Conservation (phyloP, 2,888 invertebrate genomes). For the Taenaris catops region DNA sequence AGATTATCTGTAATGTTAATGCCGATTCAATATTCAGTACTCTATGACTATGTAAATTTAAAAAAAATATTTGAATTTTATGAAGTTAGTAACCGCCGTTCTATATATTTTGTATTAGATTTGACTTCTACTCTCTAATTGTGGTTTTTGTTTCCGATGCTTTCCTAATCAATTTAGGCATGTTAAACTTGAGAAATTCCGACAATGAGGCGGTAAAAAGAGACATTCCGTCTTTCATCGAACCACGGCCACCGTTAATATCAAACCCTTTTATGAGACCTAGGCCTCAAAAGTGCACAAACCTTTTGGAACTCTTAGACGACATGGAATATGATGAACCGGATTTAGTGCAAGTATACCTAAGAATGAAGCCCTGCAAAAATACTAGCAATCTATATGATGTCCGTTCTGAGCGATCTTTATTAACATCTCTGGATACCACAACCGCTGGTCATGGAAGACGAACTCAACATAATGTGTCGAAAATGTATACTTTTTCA, state of each 20-base stretch:
- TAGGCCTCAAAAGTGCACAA: conserved; percentile 59
- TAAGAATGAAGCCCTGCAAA: conserved; percentile 71
- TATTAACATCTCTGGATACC: conserved; percentile 57
- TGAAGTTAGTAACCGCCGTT: too few species aligned
- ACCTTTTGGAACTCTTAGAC: conserved; percentile 58
- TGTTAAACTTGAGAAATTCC: conserved; percentile 47
- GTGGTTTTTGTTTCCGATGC: too few species aligned
- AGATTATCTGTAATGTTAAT: too few species aligned
- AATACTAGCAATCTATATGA: conserved; percentile 53
- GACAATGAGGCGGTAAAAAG: conserved; percentile 44
- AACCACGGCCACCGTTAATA: conserved; percentile 63
- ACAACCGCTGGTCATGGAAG: conserved; percentile 57
- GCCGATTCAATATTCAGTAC: too few species aligned
- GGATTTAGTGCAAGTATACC: conserved; percentile 72
- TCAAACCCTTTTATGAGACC: conserved; percentile 68
- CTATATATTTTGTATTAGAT: too few species aligned
- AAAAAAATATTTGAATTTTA: too few species aligned
- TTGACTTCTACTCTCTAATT: too few species aligned
- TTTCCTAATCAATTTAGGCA: conserved; percentile 15
- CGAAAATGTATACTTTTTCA: conserved; percentile 68
- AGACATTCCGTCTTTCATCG: conserved; percentile 70
- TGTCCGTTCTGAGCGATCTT: conserved; percentile 51
- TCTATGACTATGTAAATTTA: too few species aligned
- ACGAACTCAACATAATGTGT: conserved; percentile 65
- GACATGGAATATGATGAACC: conserved; percentile 55